phyloP scores from a whole-genome alignment of 2,113 vertebrate genomes.

The Cnemophilus loriae region DNA sequence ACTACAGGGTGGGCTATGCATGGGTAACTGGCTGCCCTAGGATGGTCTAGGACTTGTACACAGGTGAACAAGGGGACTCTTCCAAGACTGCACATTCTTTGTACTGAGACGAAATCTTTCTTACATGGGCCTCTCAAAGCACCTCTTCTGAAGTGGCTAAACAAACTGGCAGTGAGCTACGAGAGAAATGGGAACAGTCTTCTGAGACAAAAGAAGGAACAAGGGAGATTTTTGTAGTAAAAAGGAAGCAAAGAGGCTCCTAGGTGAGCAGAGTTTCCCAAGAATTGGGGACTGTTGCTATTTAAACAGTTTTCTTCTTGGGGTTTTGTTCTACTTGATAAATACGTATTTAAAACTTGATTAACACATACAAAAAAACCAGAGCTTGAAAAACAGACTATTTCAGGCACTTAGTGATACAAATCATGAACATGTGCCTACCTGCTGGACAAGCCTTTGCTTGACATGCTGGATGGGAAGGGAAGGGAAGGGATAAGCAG shows the following conservation, averaged over 20 bases:
- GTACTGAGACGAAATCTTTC: not conserved
- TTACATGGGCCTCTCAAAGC: not conserved
- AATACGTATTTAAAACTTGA: not conserved
- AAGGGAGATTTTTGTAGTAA: not conserved
- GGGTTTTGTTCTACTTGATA: not conserved
- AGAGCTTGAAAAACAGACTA: not conserved
- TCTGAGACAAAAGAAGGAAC: not conserved
- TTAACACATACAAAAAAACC: not conserved
- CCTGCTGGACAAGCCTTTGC: not conserved
- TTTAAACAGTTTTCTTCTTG: not conserved
- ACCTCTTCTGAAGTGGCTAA: not conserved
- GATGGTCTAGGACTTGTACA: not conserved
- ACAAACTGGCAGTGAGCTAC: not conserved
- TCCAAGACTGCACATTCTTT: not conserved
- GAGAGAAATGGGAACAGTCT: not conserved
- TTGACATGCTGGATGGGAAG: not conserved
- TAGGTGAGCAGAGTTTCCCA: not conserved
- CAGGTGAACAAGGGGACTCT: not conserved
- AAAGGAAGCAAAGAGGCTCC: not conserved
- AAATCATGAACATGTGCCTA: not conserved
- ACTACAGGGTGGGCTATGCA: too few species aligned
- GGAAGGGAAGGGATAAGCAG: not conserved
- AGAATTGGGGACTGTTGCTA: not conserved
- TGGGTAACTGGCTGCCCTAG: not conserved
- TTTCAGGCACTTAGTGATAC: not conserved